These are phyloP conservation scores for Centropristis striata DNA, from an alignment of 2,113 vertebrate species.

Conservation along the genomic window DNA sequence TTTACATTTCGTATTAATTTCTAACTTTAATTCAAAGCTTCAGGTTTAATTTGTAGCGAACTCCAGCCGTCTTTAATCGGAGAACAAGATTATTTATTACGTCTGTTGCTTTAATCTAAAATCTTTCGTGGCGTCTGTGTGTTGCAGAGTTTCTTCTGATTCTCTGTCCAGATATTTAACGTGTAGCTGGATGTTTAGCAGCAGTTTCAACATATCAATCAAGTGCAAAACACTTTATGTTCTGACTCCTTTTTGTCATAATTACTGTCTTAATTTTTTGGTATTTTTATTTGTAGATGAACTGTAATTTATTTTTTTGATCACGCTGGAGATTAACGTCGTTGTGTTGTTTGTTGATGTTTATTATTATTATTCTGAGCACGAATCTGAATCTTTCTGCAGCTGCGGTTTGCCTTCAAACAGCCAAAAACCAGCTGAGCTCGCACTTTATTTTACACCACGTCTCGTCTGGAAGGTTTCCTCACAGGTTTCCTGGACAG, in stretches of 20 bases:
- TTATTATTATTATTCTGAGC: neutral
- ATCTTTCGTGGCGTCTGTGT: neutral
- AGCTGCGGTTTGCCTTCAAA: conserved; percentile 23
- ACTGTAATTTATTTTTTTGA: conserved; percentile 71
- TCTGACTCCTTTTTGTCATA: neutral
- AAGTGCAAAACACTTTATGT: conserved; percentile 28
- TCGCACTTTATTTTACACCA: conserved; percentile 8
- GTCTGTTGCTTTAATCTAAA: conserved; percentile 9
- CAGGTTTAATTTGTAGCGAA: too few species aligned
- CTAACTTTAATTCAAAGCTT: too few species aligned
- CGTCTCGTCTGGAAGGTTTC: neutral
- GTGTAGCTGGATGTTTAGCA: neutral
- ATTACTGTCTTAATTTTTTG: conserved; percentile 33
- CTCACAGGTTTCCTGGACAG: neutral
- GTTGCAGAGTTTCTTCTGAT: neutral
- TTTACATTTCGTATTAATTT: too few species aligned
- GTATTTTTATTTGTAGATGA: conserved; percentile 36
- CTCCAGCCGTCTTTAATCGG: too few species aligned
- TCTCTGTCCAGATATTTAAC: neutral
- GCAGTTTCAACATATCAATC: conserved; percentile 36
- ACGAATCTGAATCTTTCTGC: conserved; percentile 3
- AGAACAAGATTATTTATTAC: neutral
- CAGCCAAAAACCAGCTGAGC: conserved; percentile 10
- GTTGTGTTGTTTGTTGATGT: conserved; percentile 8
- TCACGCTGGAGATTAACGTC: conserved; percentile 13